Base-by-base conservation (phyloP, 2,888 invertebrate genomes). In the Ceratothoa steindachneri region DNA sequence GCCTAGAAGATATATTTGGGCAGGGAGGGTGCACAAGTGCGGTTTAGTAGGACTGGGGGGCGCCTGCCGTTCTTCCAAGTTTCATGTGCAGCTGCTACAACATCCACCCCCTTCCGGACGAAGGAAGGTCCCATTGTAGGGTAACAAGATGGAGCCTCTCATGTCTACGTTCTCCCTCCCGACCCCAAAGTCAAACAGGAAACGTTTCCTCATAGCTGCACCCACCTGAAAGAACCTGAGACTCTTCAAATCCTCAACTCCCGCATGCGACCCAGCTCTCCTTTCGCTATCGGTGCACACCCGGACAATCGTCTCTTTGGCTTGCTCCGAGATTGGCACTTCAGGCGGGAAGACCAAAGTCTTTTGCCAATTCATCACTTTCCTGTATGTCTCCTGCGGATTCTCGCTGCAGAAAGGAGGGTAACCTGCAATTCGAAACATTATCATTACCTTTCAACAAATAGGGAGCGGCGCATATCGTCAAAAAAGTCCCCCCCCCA, bases 361-460 rank as follows among this genome's bases (percentile, higher is more conserved):
- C 84, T 99, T 97, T 81, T 96, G 89, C 99, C 99, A 99, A 83
- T 97, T 97, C 96, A 99, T 97, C 81, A 99, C 98, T 87, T 96
- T 96, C 73, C 89, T 89, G 85, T 97, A 97, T 24, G 97, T 97
- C 86, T 97, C 97, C 85, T 96, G 96, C 1, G 96, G 95, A 82
- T 94, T 97, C 86, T 99, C 98, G 73, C 98, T 98, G 85, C 99
- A 99, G 87, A 99, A 99, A 71, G 99, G 99, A 80, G 99, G 99
- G 86, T 98, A 99, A 27, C 99, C 90, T 90, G 82, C 9, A 3
- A n/a, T 27, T 9, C n/a, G n/a, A n/a, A n/a, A n/a, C n/a, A n/a
- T 12, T 51, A 51, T 12, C 12, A 9, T 51, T 12, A 9, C 51
- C 9, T 51, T 9, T 51, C 51, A 51, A 12, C n/a, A 12, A 9